Percentiles rank a stretch among this genome's conserved stretches.
phyloP scores from a whole-genome alignment of 2,113 vertebrate species.

The Rhagologus leucostigma region DNA sequence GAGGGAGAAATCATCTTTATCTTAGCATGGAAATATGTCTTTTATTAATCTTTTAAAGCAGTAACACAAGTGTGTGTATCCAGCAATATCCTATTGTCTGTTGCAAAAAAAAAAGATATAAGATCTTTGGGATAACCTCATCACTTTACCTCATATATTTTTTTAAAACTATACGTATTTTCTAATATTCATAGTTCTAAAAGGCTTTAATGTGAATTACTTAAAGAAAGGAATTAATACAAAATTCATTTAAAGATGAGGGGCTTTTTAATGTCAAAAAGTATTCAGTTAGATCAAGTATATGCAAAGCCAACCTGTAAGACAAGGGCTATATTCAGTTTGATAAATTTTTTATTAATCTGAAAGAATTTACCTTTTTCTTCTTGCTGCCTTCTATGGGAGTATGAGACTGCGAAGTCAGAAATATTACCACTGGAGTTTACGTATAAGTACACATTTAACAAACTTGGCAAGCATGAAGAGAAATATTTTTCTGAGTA shows the following conservation, averaged over 20 bases:
- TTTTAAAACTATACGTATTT: not conserved
- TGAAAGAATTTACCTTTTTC: not conserved
- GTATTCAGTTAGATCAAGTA: not conserved
- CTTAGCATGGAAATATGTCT: not conserved
- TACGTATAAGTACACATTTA: not conserved
- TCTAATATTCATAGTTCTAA: not conserved
- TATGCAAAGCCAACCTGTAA: not conserved
- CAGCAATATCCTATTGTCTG: not conserved
- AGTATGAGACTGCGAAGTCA: not conserved
- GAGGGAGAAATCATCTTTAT: not conserved
- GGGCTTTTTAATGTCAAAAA: not conserved
- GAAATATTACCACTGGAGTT: not conserved
- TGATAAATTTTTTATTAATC: not conserved
- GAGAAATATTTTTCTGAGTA: not conserved
- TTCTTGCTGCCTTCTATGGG: not conserved
- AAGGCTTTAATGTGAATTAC: not conserved
- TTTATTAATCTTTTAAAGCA: not conserved
- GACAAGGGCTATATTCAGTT: not conserved
- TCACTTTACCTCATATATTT: not conserved
- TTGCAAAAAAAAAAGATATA: not conserved
- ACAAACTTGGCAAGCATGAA: not conserved
- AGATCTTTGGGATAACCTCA: not conserved
- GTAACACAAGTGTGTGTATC: not conserved
- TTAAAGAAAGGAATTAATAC: not conserved
- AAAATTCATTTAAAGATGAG: not conserved